phyloP scores from a whole-genome alignment of 2,888 invertebrate species.

The Ophioninae sp. region DNA sequence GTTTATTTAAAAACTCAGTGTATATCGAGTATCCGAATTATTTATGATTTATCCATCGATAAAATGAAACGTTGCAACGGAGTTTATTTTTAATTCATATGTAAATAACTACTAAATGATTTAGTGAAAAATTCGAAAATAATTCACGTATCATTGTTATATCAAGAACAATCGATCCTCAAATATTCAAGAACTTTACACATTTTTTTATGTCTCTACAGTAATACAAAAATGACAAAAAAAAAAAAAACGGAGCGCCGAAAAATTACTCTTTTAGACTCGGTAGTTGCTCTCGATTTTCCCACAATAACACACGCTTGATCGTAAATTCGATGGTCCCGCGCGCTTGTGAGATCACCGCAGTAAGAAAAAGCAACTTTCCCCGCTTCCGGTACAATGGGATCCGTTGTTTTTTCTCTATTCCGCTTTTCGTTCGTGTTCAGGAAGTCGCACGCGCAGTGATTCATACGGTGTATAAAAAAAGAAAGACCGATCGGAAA shows the following conservation, averaged over 20 bases:
- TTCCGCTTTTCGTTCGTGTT: not conserved
- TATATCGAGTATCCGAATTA: too few species aligned
- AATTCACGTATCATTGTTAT: too few species aligned
- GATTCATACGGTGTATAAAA: not conserved
- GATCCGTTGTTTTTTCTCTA: not conserved
- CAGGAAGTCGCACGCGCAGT: not conserved
- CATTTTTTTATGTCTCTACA: not conserved
- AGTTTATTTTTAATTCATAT: too few species aligned
- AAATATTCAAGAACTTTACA: too few species aligned
- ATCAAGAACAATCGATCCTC: too few species aligned
- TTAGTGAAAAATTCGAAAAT: too few species aligned
- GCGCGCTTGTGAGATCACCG: not conserved
- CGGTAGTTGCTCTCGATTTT: not conserved
- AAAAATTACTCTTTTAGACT: not conserved
- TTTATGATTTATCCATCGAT: too few species aligned
- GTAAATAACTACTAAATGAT: too few species aligned
- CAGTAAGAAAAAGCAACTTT: conserved; percentile 23
- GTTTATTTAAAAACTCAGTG: too few species aligned
- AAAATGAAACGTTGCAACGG: too few species aligned
- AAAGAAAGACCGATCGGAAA: not conserved
- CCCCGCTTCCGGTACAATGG: conserved; percentile 7
- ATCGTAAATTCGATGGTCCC: conserved; percentile 38
- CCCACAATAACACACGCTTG: conserved; percentile 36
- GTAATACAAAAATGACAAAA: not conserved
- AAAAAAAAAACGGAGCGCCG: not conserved